phyloP scores from a whole-genome alignment of 64 coral and sea anemone species.

The Astreopora myriophthalma region DNA sequence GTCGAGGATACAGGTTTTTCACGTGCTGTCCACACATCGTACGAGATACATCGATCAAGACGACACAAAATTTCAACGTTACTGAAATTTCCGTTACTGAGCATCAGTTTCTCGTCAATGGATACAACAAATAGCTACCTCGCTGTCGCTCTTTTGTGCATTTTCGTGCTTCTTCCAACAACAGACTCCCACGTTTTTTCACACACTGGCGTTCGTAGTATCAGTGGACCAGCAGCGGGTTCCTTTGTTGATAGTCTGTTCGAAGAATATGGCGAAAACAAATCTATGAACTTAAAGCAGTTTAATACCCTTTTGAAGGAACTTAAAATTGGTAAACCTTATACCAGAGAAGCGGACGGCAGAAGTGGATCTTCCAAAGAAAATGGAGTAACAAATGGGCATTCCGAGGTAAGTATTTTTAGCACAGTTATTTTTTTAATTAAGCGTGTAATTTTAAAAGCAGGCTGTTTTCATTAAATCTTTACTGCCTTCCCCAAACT shows the following conservation, averaged over 20 bases:
- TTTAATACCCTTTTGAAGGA: slow-evolving; percentile 63
- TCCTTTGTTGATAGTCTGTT: slow-evolving; percentile 74
- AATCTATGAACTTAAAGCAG: slow-evolving; percentile 64
- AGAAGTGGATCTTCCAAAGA: neutral
- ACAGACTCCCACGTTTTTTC: slow-evolving; percentile 62
- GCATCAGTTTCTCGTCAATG: neutral
- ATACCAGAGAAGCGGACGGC: neutral
- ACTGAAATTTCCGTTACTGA: no score
- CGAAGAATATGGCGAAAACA: slow-evolving; percentile 80
- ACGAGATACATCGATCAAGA: no score
- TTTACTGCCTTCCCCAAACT: no score
- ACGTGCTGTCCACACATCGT: no score
- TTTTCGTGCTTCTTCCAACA: neutral
- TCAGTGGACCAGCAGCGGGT: slow-evolving; percentile 16
- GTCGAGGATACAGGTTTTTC: no score
- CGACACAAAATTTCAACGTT: no score
- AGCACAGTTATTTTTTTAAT: neutral
- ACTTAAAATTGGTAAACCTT: slow-evolving; percentile 52
- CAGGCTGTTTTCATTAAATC: neutral
- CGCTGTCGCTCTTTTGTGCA: neutral
- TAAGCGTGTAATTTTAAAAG: neutral
- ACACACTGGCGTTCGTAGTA: slow-evolving; percentile 68
- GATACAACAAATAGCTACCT: neutral
- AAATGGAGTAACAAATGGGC: slow-evolving; percentile 12
- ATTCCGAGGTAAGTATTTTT: neutral